A percentile compares a stretch with the other conserved stretches of the same genome.
Evolutionary conservation across 2,113 vertebrate species (phyloP).

Genomic region (Geococcyx californianus): DNA sequence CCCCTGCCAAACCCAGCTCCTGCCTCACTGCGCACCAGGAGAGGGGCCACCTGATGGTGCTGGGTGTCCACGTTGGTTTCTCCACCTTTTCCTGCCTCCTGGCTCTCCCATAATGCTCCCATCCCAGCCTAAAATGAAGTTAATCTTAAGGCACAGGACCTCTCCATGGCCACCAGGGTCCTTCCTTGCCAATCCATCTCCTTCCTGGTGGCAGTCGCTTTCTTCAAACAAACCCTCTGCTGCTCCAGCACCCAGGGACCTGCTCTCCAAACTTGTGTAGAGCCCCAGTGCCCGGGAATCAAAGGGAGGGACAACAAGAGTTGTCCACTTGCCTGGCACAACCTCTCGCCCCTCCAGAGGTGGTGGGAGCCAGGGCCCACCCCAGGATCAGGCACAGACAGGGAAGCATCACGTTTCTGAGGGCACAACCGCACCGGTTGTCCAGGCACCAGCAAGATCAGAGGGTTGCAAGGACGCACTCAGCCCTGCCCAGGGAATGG

Average conservation of each 20-base stretch:
- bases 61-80: rapidly evolving
- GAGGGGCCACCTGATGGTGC: rapidly evolving
- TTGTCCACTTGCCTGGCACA: not conserved
- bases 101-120: not conserved
- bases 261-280: not conserved
- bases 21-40: not conserved
- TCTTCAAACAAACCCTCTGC: not conserved
- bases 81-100: not conserved
- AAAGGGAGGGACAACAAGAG: rapidly evolving
- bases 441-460: rapidly evolving
- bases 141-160: rapidly evolving
- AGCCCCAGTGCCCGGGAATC: not conserved
- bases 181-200: not conserved
- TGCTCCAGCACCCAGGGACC: rapidly evolving
- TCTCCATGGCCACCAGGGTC: not conserved
- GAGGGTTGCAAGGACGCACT: not conserved
- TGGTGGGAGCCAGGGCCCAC: not conserved
- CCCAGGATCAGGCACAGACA: not conserved
- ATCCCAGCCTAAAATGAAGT: not conserved
- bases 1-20: not conserved
- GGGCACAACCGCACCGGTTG: not conserved
- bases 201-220: not conserved
- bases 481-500: not conserved
- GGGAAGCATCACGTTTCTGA: not conserved
- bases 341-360: not conserved